These are phyloP conservation scores for Rhinolophus ferrumequinum DNA, from an alignment of 2,113 vertebrate genomes.

Conservation along the genomic window DNA sequence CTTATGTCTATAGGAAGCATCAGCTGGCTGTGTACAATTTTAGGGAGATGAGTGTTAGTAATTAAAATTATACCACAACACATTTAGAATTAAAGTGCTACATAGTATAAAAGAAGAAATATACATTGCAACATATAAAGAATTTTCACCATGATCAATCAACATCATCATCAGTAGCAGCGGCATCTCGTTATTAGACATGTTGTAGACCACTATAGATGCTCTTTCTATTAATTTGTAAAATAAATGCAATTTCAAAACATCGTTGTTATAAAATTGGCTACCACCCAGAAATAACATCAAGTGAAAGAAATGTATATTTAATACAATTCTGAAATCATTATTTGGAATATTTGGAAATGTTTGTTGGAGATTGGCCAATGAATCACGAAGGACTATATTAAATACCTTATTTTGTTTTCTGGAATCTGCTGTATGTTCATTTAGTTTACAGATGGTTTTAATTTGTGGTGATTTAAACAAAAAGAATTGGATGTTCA, in stretches of 20 bases:
- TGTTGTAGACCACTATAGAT: neutral
- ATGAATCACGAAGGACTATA: slow-evolving; percentile 16
- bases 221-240: neutral
- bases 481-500: slow-evolving; percentile 4
- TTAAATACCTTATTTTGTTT: slow-evolving; percentile 45
- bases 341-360: slow-evolving; percentile 4
- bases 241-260: slow-evolving; percentile 1
- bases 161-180: neutral
- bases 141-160: neutral
- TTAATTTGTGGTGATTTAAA: slow-evolving; percentile 38
- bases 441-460: slow-evolving; percentile 44
- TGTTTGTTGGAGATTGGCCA: slow-evolving; percentile 41
- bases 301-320: neutral
- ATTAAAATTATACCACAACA: neutral
- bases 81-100: neutral
- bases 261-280: neutral
- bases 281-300: neutral
- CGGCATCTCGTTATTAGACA: neutral
- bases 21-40: neutral
- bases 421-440: neutral
- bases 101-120: neutral
- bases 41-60: neutral
- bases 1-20: neutral
- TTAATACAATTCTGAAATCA: neutral
- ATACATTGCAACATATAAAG: neutral